A percentile compares a stretch with the other conserved stretches of the same genome.
phyloP scores from a whole-genome alignment of 2,888 invertebrate species.

The Vanessa cardui region DNA sequence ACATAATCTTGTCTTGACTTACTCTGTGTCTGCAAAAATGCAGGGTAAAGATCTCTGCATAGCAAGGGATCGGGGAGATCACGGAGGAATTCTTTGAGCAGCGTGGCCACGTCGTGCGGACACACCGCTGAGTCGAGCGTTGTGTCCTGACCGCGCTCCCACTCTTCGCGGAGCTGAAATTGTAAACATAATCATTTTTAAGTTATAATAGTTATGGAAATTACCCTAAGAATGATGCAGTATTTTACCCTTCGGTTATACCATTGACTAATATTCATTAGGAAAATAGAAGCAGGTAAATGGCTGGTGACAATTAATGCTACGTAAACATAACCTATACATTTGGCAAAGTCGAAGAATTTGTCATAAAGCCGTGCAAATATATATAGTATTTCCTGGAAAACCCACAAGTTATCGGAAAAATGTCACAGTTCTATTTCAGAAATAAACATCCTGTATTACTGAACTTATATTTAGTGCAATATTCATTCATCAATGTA shows the following conservation, averaged over 20 bases:
- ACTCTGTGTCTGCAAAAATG: constrained; percentile 96
- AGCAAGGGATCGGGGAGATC: constrained; percentile 96
- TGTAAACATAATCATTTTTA: background rate
- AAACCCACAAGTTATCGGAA: background rate
- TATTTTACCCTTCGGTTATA: background rate
- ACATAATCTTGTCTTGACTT: background rate
- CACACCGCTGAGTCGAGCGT: constrained; percentile 90
- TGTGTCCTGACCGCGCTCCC: constrained; percentile 90
- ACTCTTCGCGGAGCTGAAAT: constrained; percentile 92
- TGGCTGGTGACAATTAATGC: background rate
- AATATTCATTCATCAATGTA: constrained; percentile 23
- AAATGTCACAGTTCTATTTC: constrained; percentile 9
- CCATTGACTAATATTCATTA: no score
- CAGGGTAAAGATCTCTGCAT: constrained; percentile 93
- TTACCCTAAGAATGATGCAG: no score
- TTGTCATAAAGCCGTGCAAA: background rate
- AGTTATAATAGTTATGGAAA: background rate
- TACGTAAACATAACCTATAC: background rate
- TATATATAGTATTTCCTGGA: constrained; percentile 6
- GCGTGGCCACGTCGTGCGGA: constrained; percentile 96
- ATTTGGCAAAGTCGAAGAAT: background rate
- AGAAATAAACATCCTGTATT: constrained; percentile 14
- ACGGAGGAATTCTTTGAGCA: constrained; percentile 95
- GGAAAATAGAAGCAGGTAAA: background rate
- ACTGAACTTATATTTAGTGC: background rate